A percentile compares a stretch with the other conserved stretches of the same genome.
These are phyloP conservation scores for Zaprionus capensis DNA, from an alignment of 1,140 invertebrate genomes.

Conservation along the genomic window DNA sequence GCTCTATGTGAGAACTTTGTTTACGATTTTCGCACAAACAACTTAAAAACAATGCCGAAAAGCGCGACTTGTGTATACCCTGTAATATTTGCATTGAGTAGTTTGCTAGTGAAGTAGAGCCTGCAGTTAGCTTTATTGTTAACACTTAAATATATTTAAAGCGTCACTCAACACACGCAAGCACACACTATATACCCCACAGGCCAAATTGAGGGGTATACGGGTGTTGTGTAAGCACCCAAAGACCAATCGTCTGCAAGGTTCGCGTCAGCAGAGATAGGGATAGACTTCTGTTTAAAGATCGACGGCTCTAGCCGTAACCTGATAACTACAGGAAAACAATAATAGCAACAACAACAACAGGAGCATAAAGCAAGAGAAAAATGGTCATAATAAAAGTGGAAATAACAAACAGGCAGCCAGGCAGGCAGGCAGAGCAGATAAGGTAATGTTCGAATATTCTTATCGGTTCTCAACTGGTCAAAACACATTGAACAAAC, in stretches of 20 bases:
- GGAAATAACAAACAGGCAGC: slow-evolving; percentile 4
- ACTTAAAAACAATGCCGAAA: not conserved
- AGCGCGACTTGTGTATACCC: not conserved
- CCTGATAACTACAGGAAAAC: slow-evolving; percentile 18
- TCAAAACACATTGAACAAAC: slow-evolving; percentile 9
- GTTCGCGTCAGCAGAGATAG: slow-evolving; percentile 15
- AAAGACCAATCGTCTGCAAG: slow-evolving; percentile 35
- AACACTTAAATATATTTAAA: not conserved
- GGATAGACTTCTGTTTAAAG: slow-evolving; percentile 33
- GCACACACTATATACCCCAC: not conserved
- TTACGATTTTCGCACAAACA: slow-evolving; percentile 38
- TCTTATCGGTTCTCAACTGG: slow-evolving; percentile 33
- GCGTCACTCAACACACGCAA: not conserved
- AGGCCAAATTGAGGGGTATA: not conserved
- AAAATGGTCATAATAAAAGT: slow-evolving; percentile 4
- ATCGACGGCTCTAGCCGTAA: slow-evolving; percentile 22
- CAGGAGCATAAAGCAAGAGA: not conserved
- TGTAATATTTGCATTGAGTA: not conserved
- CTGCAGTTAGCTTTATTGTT: not conserved
- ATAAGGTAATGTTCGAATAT: slow-evolving; percentile 29
- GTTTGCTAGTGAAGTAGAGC: not conserved
- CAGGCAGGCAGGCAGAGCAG: slow-evolving; percentile 1
- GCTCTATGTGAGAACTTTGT: slow-evolving; percentile 29
- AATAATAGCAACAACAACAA: slow-evolving; percentile 7
- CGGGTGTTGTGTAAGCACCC: slow-evolving; percentile 1